Base-by-base conservation (phyloP, 2,888 invertebrate species). In the Panzeria rudis region DNA sequence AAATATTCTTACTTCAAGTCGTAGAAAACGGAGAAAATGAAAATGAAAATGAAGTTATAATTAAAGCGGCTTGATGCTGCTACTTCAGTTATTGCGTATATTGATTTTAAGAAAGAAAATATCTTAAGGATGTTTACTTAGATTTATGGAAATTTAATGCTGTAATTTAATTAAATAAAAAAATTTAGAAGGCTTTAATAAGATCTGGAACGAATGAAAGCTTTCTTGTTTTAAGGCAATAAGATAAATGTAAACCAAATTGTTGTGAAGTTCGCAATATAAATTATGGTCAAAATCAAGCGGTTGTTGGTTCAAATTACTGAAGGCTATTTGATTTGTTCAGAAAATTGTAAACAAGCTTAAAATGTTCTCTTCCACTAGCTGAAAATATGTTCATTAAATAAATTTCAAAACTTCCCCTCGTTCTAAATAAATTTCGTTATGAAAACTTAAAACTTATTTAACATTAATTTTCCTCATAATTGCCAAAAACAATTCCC, bases 31-130 rank as follows among this genome's bases (percentile, higher is more conserved):
- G 29, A 56, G 8, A 38, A 29, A 52, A 56, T n/a, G 20, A 44
- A 35, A 41, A 20, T 29, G 25, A 5, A 56, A 17, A 54, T 29
- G 15, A 25, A 56, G 71, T 72, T 44, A 59, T 72, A 47, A 72
- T 5, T 17, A 25, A 7, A 20, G 54, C 17, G 25, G 41, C 54
- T 54, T 41, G 20, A 35, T 69, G 35, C 20, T 54, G 38, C 38
- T 6, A 3, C 32, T 50, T 50, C 17, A 50, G 13, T 32, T 50
- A n/a, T 1, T 29, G 4, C 29, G 25, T 47, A 38, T 47, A 29
- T 29, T 29, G 5, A 29, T 38, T 9, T 8, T 3, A 41, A 25
- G 4, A 9, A 64, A 5, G 8, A 11, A 29, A 47, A 29, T 29
- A 29, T 29, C 35, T 61, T 38, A 23, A 20, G 38, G 15, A 38